These are phyloP conservation scores for Phrynocephalus guinanensis DNA, from an alignment of 2,797 vertebrate species.

Conservation along the genomic window DNA sequence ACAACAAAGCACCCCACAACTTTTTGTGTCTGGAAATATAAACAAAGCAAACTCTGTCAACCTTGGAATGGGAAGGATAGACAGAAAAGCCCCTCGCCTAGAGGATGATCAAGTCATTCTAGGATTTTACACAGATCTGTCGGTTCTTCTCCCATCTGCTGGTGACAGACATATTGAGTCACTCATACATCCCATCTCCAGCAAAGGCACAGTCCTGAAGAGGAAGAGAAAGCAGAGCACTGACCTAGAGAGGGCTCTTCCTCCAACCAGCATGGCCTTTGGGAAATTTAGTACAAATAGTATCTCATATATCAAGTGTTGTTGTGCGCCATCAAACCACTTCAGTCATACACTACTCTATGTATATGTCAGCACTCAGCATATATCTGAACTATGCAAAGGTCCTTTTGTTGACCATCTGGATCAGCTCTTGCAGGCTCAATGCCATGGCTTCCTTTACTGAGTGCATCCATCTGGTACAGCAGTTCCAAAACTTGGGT, in stretches of 20 bases:
- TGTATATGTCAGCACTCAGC: no score
- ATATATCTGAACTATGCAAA: no score
- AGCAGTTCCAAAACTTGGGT: no score
- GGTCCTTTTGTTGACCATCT: no score
- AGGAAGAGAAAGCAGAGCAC: slow-evolving; percentile 16
- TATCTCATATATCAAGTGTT: no score
- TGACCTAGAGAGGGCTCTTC: slow-evolving; percentile 37
- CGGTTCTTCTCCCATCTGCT: not conserved
- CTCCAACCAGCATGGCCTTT: not conserved
- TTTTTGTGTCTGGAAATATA: slow-evolving; percentile 31
- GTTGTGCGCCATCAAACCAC: no score
- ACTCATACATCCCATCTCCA: slow-evolving; percentile 32
- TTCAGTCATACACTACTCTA: no score
- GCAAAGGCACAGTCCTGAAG: not conserved
- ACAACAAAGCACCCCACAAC: no score
- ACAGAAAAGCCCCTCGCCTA: slow-evolving; percentile 53
- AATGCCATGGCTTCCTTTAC: no score
- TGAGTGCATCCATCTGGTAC: no score
- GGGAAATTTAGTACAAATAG: no score
- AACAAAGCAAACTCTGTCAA: slow-evolving; percentile 55
- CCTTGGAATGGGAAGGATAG: slow-evolving; percentile 42
- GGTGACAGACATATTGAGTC: slow-evolving; percentile 49
- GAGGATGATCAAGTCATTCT: slow-evolving; percentile 56
- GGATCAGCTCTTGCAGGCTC: no score
- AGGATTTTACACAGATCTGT: slow-evolving; percentile 63